Evolutionary conservation across 2,113 vertebrate species (phyloP), one percentile per base, ranked within the genome.

Genomic region (Amia ocellicauda): DNA sequence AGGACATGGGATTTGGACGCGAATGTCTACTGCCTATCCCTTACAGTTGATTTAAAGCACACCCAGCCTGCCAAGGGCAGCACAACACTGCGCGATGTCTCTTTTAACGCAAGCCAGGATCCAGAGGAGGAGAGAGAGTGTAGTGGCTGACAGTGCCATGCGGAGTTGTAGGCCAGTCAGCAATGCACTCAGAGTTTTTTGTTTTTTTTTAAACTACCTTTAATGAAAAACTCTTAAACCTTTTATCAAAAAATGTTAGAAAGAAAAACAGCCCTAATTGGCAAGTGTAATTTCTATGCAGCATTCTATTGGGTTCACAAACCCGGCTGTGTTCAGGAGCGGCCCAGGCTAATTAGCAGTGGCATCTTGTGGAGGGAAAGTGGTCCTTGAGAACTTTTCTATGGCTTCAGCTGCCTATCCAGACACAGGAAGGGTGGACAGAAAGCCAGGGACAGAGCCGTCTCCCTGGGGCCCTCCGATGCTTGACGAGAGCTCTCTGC

Each of bases 41-140:
- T 80, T 81, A 69, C 72, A 71, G 60, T 59, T 78, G 73, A 80
- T 73, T 79, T 83, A 76, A 77, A 78, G 77, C 72, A 78, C 54
- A 47, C 68, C 67, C 49, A 2, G 54, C 51, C 67, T 69, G 78
- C 82, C 78, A 80, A 79, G 65, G 78, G 69, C 36, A 77, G 74
- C 77, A 82, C 83, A 76, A 76, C 77, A 78, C 76, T 73, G 70
- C 64, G 71, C 74, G 78, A 73, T 69, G 50, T 67, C 67, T 43
- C 65, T 40, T 53, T 77, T 71, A 78, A 61, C 19, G 40, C 27
- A 36, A 78, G 60, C 28, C 58, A 67, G 63, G 42, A 56, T 63
- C 65, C 60, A 60, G 61, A 69, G 64, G 51, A 70, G 64, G 29
- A 56, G 3, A 63, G 51, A 56, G 28, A 64, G 53, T 61, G 62